Evolutionary conservation across 2,797 vertebrate species (phyloP), one percentile per base, ranked within the genome.

Genomic region (Diplodus puntazzo): DNA sequence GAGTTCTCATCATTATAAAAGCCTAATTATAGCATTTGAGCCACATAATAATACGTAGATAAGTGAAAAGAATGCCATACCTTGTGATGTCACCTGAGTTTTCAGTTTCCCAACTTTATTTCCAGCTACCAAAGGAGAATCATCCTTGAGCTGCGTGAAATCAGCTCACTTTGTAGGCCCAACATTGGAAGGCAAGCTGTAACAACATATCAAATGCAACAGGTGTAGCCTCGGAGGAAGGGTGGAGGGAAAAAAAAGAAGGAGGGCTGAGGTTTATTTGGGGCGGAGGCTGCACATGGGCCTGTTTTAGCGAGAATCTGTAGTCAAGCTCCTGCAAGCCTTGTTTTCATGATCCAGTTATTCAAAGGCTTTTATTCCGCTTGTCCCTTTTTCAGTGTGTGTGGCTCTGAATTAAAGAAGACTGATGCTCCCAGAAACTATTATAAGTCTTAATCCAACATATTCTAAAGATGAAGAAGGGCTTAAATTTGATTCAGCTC

Each of bases 151-250:
- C 27, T 16, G 21, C 2, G 30, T 69, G 60, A 69, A 72, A 57
- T 67, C 23, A 45, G 55, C n/a, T 72, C 62, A 57, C 76, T 62
- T 75, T 52, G 30, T 2, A 68, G 13, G 25, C 59, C 21, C 20
- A 53, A 54, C 52, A 11, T 17, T 45, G 63, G 21, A 75, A 58
- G 62, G 65, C 50, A 75, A 69, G 73, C 87, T 87, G 83, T 11
- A 73, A 80, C 79, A 85, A 82, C 76, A 78, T 54, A 62, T 54
- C 67, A 64, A n/a, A 4, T 79, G 54, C 68, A 79, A 92, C 91
- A 92, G 91, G 92, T 93, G 90, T 86, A 86, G 82, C 64, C 73
- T 77, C 10, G 61, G 82, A 87, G 86, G 81, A 81, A 84, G 88
- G 83, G 88, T 79, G 87, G 89, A 75, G 73, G 68, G 8, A 9